A percentile compares a stretch with the other conserved stretches of the same genome.
Conservation (phyloP, 2,888 invertebrate genomes). For the Leptopilina myrica region DNA sequence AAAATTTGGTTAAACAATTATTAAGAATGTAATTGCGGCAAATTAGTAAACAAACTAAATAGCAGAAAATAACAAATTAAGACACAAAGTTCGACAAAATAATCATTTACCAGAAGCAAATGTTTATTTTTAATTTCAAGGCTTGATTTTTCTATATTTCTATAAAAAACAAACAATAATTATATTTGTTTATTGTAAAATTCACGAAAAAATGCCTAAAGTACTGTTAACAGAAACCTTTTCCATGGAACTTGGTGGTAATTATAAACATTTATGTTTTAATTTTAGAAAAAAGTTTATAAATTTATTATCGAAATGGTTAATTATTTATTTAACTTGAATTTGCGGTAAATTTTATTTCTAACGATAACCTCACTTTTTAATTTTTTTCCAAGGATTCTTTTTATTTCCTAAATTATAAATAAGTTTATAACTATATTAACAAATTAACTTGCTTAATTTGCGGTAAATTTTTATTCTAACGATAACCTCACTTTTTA, state of each 20-base stretch:
- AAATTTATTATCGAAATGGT: too few species aligned
- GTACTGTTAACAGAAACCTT: slow-evolving; percentile 67
- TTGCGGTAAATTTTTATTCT: too few species aligned
- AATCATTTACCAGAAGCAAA: background rate
- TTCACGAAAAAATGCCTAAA: slow-evolving; percentile 65
- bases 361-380: slow-evolving; percentile 17
- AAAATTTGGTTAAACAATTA: background rate
- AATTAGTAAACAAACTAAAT: background rate
- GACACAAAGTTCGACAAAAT: background rate
- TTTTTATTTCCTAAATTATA: too few species aligned
- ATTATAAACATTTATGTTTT: slow-evolving; percentile 36
- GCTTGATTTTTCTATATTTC: slow-evolving; percentile 8
- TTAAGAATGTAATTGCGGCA: background rate
- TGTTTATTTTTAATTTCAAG: background rate
- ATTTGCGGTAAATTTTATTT: too few species aligned
- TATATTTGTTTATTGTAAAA: slow-evolving; percentile 12
- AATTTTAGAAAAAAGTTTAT: background rate
- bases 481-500: background rate
- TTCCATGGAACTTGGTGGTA: slow-evolving; percentile 62
- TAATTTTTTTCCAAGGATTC: background rate
- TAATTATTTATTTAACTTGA: too few species aligned
- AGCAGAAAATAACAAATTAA: too few species aligned
- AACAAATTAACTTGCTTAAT: too few species aligned
- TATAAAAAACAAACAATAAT: slow-evolving; percentile 33
- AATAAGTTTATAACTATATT: too few species aligned